A percentile compares a stretch with the other conserved stretches of the same genome.
phyloP scores from a whole-genome alignment of 2,113 vertebrate genomes.

The Aegithalos caudatus region DNA sequence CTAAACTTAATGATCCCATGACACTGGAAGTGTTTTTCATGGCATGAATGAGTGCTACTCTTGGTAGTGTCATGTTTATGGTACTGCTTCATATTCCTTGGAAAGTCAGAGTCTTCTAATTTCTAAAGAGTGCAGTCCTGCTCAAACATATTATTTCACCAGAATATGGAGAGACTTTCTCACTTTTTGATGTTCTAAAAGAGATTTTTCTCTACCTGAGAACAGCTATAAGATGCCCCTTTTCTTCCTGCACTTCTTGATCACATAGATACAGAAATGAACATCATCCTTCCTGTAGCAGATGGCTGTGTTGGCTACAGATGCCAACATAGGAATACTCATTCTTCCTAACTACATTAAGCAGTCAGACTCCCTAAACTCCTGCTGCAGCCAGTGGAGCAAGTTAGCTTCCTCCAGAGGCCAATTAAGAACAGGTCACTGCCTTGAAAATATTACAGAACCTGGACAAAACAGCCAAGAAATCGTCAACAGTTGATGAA shows the following conservation, averaged over 20 bases:
- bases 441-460: neutral
- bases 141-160: neutral
- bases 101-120: neutral
- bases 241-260: neutral
- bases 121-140: neutral
- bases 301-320: neutral
- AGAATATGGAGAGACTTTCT: neutral
- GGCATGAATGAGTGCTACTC: neutral
- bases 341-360: neutral
- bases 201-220: neutral
- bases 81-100: neutral
- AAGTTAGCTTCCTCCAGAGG: neutral
- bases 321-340: neutral
- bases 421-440: conserved; percentile 9
- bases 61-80: neutral
- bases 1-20: neutral
- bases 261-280: neutral
- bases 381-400: neutral
- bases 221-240: neutral
- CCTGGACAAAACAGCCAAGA: neutral
- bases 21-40: neutral
- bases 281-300: neutral
- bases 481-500: neutral
- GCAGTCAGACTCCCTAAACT: neutral
- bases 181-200: neutral